Conservation (phyloP, 2,113 vertebrate species). For the Gavialis gangeticus region DNA sequence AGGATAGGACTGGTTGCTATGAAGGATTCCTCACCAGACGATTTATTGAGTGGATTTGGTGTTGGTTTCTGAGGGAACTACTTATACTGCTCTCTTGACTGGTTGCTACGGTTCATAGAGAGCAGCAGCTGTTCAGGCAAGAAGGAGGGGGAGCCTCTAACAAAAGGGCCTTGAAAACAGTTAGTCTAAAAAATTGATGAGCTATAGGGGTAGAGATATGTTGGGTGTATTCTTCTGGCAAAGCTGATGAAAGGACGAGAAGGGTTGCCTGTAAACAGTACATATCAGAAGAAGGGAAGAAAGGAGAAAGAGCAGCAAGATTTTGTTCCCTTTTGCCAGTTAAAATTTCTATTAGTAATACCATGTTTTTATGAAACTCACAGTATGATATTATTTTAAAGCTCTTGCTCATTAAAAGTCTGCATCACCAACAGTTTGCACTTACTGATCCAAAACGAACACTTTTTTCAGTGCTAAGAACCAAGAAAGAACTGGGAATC, state of each 20-base stretch:
- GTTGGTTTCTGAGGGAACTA: constrained; percentile 27
- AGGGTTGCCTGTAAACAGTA: not conserved
- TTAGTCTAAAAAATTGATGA: constrained; percentile 56
- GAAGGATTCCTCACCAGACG: not conserved
- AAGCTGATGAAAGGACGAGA: constrained; percentile 9
- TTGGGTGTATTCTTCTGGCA: not conserved
- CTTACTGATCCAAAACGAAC: not conserved
- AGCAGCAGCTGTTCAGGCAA: constrained; percentile 47
- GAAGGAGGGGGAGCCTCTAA: not conserved
- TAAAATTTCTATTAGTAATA: not conserved
- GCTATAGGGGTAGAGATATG: constrained; percentile 28
- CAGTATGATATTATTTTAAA: not conserved
- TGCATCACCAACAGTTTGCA: not conserved
- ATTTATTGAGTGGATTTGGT: not conserved
- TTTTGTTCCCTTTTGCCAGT: not conserved
- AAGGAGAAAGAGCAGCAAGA: not conserved
- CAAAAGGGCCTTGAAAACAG: constrained; percentile 43
- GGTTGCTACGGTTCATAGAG: constrained; percentile 66
- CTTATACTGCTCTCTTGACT: constrained; percentile 52
- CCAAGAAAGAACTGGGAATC: not conserved
- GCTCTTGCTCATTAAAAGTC: not conserved
- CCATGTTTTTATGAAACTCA: not conserved
- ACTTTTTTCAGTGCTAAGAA: not conserved
- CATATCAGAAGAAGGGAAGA: not conserved
- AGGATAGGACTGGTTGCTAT: constrained; percentile 6